Percentiles rank a stretch among this genome's conserved stretches.
These are phyloP conservation scores for Pyrocoelia pectoralis DNA, from an alignment of 2,888 invertebrate species.

Conservation along the genomic window DNA sequence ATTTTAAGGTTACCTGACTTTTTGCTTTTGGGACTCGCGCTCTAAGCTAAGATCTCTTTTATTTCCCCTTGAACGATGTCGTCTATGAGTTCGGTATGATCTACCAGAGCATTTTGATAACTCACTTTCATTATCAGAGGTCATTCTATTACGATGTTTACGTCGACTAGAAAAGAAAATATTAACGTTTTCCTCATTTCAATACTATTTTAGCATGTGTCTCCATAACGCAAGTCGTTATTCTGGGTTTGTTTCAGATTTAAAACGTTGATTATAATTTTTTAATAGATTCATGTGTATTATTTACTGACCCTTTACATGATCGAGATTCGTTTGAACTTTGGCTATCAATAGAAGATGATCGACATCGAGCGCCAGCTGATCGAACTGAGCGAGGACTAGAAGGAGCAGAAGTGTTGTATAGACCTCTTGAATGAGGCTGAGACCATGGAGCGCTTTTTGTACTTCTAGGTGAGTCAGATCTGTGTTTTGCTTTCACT, in stretches of 20 bases:
- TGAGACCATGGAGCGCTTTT: slow-evolving; percentile 84
- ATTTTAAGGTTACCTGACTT: slow-evolving; percentile 50
- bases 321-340: slow-evolving; percentile 86
- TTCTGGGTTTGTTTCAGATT: too few relatives aligned
- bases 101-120: slow-evolving; percentile 84
- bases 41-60: slow-evolving; percentile 79
- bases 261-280: too few relatives aligned
- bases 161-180: slow-evolving; percentile 52
- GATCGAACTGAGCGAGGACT: slow-evolving; percentile 85
- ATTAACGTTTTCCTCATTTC: too few relatives aligned
- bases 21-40: slow-evolving; percentile 66
- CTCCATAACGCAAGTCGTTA: too few relatives aligned
- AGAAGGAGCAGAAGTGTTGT: slow-evolving; percentile 65
- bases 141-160: slow-evolving; percentile 81
- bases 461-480: slow-evolving; percentile 81
- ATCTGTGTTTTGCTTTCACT: slow-evolving; percentile 57
- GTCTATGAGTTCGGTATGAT: slow-evolving; percentile 77
- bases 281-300: neutral
- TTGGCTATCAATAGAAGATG: slow-evolving; percentile 88
- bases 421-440: slow-evolving; percentile 75
- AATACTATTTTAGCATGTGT: too few relatives aligned
- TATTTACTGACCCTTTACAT: slow-evolving; percentile 70
- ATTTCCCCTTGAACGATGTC: slow-evolving; percentile 78
- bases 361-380: slow-evolving; percentile 69
- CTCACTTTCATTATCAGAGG: slow-evolving; percentile 92